phyloP scores from a whole-genome alignment of 2,888 invertebrate species.

The Macaria notata region DNA sequence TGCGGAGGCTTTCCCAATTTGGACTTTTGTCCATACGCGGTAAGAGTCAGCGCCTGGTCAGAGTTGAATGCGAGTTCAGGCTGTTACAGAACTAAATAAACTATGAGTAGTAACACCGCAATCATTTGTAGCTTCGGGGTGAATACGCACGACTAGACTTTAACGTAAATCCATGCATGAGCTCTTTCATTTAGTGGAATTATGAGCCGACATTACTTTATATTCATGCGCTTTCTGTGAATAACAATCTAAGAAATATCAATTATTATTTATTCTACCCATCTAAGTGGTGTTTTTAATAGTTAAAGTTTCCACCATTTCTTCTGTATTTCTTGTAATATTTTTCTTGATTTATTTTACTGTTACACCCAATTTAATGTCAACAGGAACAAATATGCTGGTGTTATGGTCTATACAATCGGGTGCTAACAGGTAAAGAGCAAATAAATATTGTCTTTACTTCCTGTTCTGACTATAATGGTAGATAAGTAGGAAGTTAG shows the following conservation, averaged over 20 bases:
- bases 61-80: slow-evolving; percentile 43
- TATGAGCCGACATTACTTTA: too few relatives aligned
- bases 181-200: slow-evolving; percentile 4
- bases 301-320: too few relatives aligned
- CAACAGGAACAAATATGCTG: too few relatives aligned
- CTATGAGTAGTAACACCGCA: slow-evolving; percentile 40
- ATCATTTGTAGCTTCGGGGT: slow-evolving; percentile 62
- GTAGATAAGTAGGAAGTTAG: slow-evolving; percentile 35
- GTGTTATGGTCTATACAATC: not conserved
- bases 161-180: slow-evolving; percentile 3
- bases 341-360: too few relatives aligned
- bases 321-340: too few relatives aligned
- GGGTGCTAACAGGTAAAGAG: slow-evolving; percentile 23
- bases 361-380: too few relatives aligned
- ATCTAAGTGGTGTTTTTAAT: not conserved
- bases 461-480: slow-evolving; percentile 29
- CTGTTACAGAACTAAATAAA: slow-evolving; percentile 67
- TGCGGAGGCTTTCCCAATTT: slow-evolving; percentile 34
- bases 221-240: too few relatives aligned
- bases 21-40: slow-evolving; percentile 38
- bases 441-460: slow-evolving; percentile 32
- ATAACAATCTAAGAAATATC: too few relatives aligned
- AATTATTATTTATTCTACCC: too few relatives aligned
- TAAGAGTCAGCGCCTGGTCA: slow-evolving; percentile 46
- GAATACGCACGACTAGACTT: slow-evolving; percentile 45